phyloP scores from a whole-genome alignment of 1,140 invertebrate genomes.

The Scaptomyza graminum region DNA sequence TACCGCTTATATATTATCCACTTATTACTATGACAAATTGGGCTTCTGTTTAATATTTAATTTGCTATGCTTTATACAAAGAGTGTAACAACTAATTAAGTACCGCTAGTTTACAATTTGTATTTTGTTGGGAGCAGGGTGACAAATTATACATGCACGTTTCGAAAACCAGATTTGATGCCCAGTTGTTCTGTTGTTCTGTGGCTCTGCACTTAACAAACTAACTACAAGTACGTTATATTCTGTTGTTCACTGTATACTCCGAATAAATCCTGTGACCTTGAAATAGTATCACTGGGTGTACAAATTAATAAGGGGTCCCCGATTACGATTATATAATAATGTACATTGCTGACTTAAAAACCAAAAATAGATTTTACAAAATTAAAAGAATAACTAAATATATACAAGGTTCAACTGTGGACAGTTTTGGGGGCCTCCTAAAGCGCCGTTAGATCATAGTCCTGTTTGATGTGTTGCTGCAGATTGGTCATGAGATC shows the following conservation, averaged over 20 bases:
- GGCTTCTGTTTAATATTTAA: slow-evolving; percentile 37
- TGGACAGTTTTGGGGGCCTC: not conserved
- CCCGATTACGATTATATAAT: slow-evolving; percentile 25
- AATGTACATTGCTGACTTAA: slow-evolving; percentile 27
- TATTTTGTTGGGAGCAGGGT: slow-evolving; percentile 10
- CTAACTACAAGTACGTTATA: slow-evolving; percentile 46
- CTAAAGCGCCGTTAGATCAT: slow-evolving; percentile 90
- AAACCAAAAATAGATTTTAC: too few relatives aligned
- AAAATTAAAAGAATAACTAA: slow-evolving; percentile 26
- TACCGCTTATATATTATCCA: slow-evolving; percentile 16
- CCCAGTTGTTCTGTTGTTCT: slow-evolving; percentile 67
- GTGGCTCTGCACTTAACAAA: slow-evolving; percentile 60
- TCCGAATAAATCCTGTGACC: slow-evolving; percentile 64
- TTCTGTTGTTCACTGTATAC: slow-evolving; percentile 73
- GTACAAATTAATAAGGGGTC: slow-evolving; percentile 35
- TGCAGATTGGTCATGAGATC: slow-evolving; percentile 80
- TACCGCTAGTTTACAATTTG: slow-evolving; percentile 62
- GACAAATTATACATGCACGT: not conserved
- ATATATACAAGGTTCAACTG: slow-evolving; percentile 37
- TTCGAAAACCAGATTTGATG: slow-evolving; percentile 18
- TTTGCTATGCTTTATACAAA: slow-evolving; percentile 76
- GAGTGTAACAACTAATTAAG: slow-evolving; percentile 31
- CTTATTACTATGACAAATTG: slow-evolving; percentile 72
- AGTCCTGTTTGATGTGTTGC: slow-evolving; percentile 88
- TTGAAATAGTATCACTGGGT: slow-evolving; percentile 18